phyloP scores from a whole-genome alignment of 1,140 invertebrate species.

The Pseudomyrmex concolor region DNA sequence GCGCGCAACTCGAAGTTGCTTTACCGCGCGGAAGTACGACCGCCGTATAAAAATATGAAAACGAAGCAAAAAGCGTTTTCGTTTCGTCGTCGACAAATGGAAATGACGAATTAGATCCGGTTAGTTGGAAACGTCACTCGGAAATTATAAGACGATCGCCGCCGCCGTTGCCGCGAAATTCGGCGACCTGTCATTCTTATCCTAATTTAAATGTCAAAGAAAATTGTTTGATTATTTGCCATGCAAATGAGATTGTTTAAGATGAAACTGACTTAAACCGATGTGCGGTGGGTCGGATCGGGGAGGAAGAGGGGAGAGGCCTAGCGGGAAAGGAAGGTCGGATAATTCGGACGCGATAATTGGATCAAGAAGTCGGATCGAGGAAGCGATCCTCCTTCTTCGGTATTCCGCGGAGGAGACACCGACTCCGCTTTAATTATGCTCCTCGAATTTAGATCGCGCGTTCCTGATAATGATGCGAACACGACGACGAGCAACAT shows the following conservation, averaged over 20 bases:
- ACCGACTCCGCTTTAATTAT: constrained; percentile 77
- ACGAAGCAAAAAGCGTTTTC: neutral
- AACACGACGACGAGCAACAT: constrained; percentile 10
- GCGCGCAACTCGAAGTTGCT: neutral
- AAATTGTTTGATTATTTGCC: constrained; percentile 84
- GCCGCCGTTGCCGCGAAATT: constrained; percentile 2
- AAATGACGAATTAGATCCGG: constrained; percentile 75
- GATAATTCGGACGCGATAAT: constrained; percentile 78
- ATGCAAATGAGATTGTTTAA: constrained; percentile 85
- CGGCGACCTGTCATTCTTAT: constrained; percentile 68
- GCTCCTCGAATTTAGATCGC: constrained; percentile 67
- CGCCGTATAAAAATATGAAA: neutral
- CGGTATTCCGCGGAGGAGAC: constrained; percentile 41
- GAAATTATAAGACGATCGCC: constrained; percentile 74
- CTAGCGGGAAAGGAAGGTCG: constrained; percentile 63
- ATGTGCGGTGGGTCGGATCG: constrained; percentile 60
- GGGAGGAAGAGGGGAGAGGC: neutral
- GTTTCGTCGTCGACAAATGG: constrained; percentile 35
- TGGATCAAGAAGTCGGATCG: constrained; percentile 77
- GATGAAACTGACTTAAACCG: constrained; percentile 74
- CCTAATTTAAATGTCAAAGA: constrained; percentile 84
- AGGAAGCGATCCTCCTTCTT: constrained; percentile 65
- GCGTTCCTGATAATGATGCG: constrained; percentile 72
- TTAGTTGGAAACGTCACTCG: constrained; percentile 74
- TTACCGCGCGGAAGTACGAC: neutral